These are phyloP conservation scores for Pygoscelis adeliae DNA, from an alignment of 2,113 vertebrate genomes.

Conservation along the genomic window DNA sequence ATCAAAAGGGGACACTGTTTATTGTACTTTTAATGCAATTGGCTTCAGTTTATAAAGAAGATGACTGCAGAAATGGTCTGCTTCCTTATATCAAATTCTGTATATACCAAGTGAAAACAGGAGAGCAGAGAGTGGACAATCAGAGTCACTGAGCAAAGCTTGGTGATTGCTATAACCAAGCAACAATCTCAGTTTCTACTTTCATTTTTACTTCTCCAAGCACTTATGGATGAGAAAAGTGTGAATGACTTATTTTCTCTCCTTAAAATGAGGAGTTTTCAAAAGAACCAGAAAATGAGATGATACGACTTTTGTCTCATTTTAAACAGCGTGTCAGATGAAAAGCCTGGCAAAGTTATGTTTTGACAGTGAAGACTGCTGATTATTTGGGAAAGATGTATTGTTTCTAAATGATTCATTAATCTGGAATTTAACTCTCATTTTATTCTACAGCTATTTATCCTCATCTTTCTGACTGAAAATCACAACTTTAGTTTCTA, in stretches of 20 bases:
- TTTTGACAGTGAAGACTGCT: slow-evolving; percentile 39
- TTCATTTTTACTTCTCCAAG: not conserved
- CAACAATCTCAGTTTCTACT: not conserved
- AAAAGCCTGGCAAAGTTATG: not conserved
- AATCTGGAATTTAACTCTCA: not conserved
- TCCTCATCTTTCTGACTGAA: not conserved
- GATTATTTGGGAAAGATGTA: slow-evolving; percentile 27
- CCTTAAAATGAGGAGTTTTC: not conserved
- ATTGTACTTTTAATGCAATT: not conserved
- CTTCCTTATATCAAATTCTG: not conserved
- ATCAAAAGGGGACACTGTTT: not conserved
- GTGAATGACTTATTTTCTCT: not conserved
- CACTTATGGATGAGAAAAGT: not conserved
- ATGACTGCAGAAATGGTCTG: not conserved
- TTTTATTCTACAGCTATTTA: slow-evolving; percentile 24
- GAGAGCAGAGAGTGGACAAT: not conserved
- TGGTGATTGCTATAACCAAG: not conserved
- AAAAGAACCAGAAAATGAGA: not conserved
- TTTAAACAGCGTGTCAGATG: not conserved
- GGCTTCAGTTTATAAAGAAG: not conserved
- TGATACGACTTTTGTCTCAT: not conserved
- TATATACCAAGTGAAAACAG: not conserved
- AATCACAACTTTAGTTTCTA: slow-evolving; percentile 14
- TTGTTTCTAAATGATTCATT: slow-evolving; percentile 45
- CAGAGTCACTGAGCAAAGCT: not conserved